Conservation (phyloP, 37 sponge, comb jelly and placozoan species). For the Eunapius fragilis region DNA sequence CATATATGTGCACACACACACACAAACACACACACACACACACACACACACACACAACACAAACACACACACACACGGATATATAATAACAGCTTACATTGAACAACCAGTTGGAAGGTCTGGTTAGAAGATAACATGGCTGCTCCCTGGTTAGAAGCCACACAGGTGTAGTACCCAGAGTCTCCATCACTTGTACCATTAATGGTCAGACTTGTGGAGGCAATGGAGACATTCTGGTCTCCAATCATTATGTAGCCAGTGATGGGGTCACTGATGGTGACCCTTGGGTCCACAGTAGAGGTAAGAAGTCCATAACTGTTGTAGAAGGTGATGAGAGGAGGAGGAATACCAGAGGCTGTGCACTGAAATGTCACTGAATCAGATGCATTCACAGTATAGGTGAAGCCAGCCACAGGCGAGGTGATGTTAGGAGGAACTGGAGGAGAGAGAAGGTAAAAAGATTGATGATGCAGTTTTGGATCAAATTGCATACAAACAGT, state of each 20-base stretch:
- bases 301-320: neutral
- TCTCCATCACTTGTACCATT: conserved; percentile 28
- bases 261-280: neutral
- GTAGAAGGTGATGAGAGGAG: conserved; percentile 63
- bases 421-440: neutral
- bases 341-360: conserved; percentile 62
- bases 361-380: conserved; percentile 54
- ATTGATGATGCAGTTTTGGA: neutral
- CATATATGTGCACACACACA: no score
- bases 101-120: conserved; percentile 35
- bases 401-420: neutral
- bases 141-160: conserved; percentile 28
- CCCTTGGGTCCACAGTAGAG: neutral
- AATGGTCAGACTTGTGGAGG: neutral
- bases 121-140: neutral
- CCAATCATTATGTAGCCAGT: neutral
- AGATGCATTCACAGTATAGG: conserved; percentile 22
- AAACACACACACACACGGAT: no score
- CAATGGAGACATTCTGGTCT: neutral
- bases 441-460: neutral
- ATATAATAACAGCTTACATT: conserved; percentile 3
- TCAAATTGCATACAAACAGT: neutral
- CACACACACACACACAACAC: no score
- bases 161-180: conserved; percentile 60
- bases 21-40: no score